Base-by-base conservation (phyloP, 2,797 vertebrate genomes). In the Pseudomugil tenellus region DNA sequence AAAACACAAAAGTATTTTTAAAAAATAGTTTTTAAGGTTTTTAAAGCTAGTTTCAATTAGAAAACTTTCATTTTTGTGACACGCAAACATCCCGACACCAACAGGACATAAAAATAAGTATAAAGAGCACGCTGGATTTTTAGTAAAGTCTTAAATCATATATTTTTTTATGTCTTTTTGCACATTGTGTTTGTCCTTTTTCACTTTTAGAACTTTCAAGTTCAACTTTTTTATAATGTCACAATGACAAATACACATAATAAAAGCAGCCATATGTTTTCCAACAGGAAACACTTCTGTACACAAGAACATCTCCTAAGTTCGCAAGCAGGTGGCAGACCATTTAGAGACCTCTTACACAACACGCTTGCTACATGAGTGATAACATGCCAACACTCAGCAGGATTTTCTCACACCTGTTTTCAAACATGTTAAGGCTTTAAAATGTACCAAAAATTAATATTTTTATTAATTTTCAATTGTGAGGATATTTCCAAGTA, bases 291-390 rank as follows among this genome's bases (percentile, higher is more conserved):
- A 72, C 72, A 74, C 58, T 85, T 72, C 67, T 78, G 59, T 72
- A 59, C 53, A 69, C 34, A 53, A 35, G 67, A 83, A 80, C 67
- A 73, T 68, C 64, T 74, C 76, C 67, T 59, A 85, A 64, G 80
- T 92, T 89, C 89, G 84, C 83, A 89, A 90, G 91, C 85, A 88
- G 88, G 89, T 89, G 77, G 73, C 76, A 79, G 78, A 82, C 37
- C 52, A 14, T 93, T 92, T 92, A 88, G 86, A 90, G 86, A 70
- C 46, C 26, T 70, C 80, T 91, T 92, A 84, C 73, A 87, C 79
- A 92, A 90, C 86, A 62, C 26, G 28, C 78, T 72, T 77, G 69
- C 76, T 68, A 35, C 58, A 54, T 23, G 64, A 57, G 65, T 28
- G 72, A 48, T 67, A 57, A 83, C 71, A 67, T 82, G 58, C 65